phyloP scores from a whole-genome alignment of 64 coral and sea anemone genomes.

The Stichodactyla mertensii region DNA sequence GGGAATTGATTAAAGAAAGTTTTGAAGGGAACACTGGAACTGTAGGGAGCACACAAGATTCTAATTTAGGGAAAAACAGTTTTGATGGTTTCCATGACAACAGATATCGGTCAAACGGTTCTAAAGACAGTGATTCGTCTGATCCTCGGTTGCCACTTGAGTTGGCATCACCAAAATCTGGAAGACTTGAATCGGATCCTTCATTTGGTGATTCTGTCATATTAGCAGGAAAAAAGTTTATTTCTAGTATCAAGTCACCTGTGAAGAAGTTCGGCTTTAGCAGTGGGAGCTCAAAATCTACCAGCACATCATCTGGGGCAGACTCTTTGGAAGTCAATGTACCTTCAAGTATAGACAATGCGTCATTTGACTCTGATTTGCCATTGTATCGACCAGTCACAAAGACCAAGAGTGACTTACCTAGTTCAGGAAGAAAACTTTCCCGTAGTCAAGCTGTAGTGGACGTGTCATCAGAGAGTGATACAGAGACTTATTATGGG shows the following conservation, averaged over 20 bases:
- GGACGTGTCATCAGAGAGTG: slow-evolving; percentile 61
- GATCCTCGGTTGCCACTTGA: background rate
- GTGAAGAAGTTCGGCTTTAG: slow-evolving; percentile 54
- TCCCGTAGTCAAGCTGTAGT: slow-evolving; percentile 66
- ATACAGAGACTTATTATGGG: slow-evolving; percentile 48
- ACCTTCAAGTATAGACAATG: slow-evolving; percentile 22
- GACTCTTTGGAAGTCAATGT: slow-evolving; percentile 45
- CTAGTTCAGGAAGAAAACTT: slow-evolving; percentile 18
- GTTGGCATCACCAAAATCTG: background rate
- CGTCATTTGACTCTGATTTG: slow-evolving; percentile 11
- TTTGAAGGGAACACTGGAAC: background rate
- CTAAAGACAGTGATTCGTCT: slow-evolving; percentile 23
- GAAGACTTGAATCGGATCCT: background rate
- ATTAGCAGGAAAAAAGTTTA: slow-evolving; percentile 64
- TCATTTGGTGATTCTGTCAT: slow-evolving; percentile 62
- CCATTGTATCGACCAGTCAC: background rate
- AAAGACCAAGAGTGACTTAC: background rate
- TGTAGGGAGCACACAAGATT: background rate
- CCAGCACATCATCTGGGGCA: slow-evolving; percentile 2
- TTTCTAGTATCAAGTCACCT: slow-evolving; percentile 61
- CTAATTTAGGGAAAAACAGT: slow-evolving; percentile 10
- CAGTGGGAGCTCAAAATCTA: slow-evolving; percentile 35
- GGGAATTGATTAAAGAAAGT: background rate
- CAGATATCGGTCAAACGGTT: background rate
- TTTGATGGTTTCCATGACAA: slow-evolving; percentile 10